phyloP scores from a whole-genome alignment of 2,888 invertebrate species.

The Cosmorhoe ocellata region DNA sequence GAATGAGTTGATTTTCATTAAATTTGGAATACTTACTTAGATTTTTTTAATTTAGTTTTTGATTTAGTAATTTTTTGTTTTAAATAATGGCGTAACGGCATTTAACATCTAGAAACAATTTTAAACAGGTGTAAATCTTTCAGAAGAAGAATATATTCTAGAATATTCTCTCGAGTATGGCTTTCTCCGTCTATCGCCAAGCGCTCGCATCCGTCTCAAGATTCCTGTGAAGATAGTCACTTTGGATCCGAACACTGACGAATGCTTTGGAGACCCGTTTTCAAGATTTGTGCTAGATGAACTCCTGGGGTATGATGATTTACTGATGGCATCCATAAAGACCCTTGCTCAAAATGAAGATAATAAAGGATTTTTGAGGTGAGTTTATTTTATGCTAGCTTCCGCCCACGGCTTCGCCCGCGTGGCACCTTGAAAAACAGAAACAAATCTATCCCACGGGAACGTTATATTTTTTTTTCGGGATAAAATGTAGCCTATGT shows the following conservation, averaged over 20 bases:
- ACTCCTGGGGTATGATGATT: conserved; percentile 98
- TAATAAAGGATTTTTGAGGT: conserved; percentile 96
- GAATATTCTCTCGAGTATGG: conserved; percentile 99
- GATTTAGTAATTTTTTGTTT: too few relatives aligned
- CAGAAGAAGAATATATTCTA: conserved; percentile 97
- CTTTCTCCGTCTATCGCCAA: conserved; percentile 93
- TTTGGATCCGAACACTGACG: conserved; percentile 92
- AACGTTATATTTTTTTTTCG: too few relatives aligned
- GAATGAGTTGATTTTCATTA: too few relatives aligned
- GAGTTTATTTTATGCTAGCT: conserved; percentile 23
- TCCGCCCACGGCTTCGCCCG: too few relatives aligned
- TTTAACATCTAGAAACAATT: not conserved
- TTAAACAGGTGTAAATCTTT: conserved; percentile 38
- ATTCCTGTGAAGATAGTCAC: conserved; percentile 95
- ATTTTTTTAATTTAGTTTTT: too few relatives aligned
- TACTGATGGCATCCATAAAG: conserved; percentile 98
- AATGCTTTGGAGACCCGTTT: conserved; percentile 96
- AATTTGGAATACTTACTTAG: too few relatives aligned
- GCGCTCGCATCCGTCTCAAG: conserved; percentile 92
- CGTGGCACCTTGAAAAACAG: too few relatives aligned
- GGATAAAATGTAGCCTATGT: too few relatives aligned
- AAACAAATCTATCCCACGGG: too few relatives aligned
- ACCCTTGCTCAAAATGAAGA: conserved; percentile 97
- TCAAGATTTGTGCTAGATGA: conserved; percentile 95
- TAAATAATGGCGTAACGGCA: conserved; percentile 1